These are phyloP conservation scores for Mystacides longicornis DNA, from an alignment of 2,888 invertebrate species.

Conservation along the genomic window DNA sequence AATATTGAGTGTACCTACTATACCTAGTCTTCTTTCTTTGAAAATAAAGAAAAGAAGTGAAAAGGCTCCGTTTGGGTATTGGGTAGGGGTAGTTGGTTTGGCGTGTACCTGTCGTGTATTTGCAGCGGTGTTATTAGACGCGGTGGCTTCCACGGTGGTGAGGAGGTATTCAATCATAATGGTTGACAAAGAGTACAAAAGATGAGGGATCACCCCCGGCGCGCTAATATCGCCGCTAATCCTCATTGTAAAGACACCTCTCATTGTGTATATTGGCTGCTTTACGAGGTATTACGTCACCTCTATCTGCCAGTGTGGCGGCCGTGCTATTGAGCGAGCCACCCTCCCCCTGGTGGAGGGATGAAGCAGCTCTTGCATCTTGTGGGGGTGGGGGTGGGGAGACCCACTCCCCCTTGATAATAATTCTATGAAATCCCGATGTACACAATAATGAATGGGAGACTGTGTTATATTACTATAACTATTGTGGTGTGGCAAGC, in stretches of 20 bases:
- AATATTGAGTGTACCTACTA: no score
- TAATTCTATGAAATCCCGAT: not conserved
- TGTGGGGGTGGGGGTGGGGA: not conserved
- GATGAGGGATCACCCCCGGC: conserved; percentile 7
- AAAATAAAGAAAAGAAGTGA: no score
- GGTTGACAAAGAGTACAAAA: conserved; percentile 26
- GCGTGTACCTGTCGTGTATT: no score
- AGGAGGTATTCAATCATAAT: conserved; percentile 26
- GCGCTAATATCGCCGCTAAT: conserved; percentile 25
- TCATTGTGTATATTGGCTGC: conserved; percentile 15
- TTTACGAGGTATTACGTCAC: conserved; percentile 26
- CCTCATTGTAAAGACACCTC: conserved; percentile 26
- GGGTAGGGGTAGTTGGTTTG: no score
- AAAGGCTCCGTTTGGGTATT: no score
- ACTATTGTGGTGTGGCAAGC: conserved; percentile 16
- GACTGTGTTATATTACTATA: conserved; percentile 20
- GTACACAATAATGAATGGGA: conserved; percentile 10
- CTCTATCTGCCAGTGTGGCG: no score
- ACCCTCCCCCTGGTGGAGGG: no score
- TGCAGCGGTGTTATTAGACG: no score
- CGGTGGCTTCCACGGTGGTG: no score
- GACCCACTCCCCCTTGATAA: not conserved
- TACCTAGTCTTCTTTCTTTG: no score
- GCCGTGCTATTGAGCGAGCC: no score
- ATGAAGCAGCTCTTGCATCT: no score